Conservation (phyloP, 2,888 invertebrate genomes). For the Autographa gamma region DNA sequence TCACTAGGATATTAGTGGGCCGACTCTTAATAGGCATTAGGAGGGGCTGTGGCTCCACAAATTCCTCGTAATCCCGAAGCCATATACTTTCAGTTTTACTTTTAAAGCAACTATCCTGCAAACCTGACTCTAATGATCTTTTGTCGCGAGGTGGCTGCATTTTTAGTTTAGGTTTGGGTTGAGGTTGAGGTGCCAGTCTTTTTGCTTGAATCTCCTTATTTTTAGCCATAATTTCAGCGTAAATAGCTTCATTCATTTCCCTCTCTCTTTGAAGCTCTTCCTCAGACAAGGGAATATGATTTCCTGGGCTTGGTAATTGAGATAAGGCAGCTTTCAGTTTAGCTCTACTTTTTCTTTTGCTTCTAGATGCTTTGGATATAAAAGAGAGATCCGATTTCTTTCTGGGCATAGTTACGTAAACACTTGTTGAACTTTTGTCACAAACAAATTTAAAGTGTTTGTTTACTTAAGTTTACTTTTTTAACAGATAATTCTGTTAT, state of each 20-base stretch:
- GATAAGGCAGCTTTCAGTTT: not conserved
- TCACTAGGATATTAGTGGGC: not conserved
- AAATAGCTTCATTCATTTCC: not conserved
- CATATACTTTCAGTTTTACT: not conserved
- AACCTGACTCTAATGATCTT: not conserved
- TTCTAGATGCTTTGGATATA: not conserved
- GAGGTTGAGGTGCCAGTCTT: not conserved
- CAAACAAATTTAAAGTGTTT: too few species aligned
- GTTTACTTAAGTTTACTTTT: too few species aligned
- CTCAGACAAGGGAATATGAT: not conserved
- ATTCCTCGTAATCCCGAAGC: not conserved
- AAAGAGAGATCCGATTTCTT: not conserved
- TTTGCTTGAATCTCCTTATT: not conserved
- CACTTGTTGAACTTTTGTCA: not conserved
- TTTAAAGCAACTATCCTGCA: not conserved
- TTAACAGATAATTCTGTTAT: too few species aligned
- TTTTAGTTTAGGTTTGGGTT: not conserved
- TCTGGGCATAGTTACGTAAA: not conserved
- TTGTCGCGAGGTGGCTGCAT: not conserved
- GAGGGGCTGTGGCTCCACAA: not conserved
- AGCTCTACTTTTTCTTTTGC: not conserved
- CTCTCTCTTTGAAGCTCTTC: not conserved
- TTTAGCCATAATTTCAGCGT: not conserved
- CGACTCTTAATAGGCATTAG: not conserved
- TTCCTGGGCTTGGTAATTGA: not conserved